A percentile compares a stretch with the other conserved stretches of the same genome.
These are phyloP conservation scores for Orthonyx spaldingii DNA, from an alignment of 2,113 vertebrate species.

Conservation along the genomic window DNA sequence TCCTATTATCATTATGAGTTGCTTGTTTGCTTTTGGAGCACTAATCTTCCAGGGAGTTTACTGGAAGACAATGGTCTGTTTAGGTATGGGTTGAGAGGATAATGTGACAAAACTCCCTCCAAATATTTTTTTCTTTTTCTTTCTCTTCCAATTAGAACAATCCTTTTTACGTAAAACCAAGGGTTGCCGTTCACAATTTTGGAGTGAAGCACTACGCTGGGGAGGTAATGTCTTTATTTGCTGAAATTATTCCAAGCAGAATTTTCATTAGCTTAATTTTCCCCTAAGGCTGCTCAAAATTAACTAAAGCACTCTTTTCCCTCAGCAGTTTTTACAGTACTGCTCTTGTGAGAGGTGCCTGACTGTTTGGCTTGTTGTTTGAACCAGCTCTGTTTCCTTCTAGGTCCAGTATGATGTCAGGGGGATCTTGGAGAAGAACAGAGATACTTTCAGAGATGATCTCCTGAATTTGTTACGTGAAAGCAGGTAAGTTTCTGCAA, in stretches of 20 bases:
- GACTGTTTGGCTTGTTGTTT: constrained; percentile 14
- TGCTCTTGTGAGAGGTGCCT: neutral
- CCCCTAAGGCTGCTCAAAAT: constrained; percentile 23
- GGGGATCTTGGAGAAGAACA: constrained; percentile 94
- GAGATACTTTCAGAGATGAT: constrained; percentile 94
- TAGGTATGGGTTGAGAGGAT: neutral
- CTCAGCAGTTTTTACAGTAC: neutral
- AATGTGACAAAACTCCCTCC: neutral
- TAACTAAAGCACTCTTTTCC: neutral
- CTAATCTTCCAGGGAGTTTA: neutral
- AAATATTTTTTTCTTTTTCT: neutral
- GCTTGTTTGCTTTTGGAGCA: neutral
- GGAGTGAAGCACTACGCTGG: constrained; percentile 96
- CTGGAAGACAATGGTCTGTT: constrained; percentile 2
- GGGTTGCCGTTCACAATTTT: constrained; percentile 91
- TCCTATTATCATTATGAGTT: neutral
- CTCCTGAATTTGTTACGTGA: constrained; percentile 91
- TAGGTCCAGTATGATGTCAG: constrained; percentile 96
- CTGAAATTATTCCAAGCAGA: constrained; percentile 35
- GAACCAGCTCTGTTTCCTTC: neutral
- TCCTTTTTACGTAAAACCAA: constrained; percentile 93
- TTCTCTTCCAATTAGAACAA: constrained; percentile 80
- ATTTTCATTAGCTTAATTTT: constrained; percentile 41
- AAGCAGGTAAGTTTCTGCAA: constrained; percentile 76
- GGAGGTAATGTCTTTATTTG: constrained; percentile 80